Conservation (phyloP, 2,888 invertebrate species). For the Tanypteryx hageni region DNA sequence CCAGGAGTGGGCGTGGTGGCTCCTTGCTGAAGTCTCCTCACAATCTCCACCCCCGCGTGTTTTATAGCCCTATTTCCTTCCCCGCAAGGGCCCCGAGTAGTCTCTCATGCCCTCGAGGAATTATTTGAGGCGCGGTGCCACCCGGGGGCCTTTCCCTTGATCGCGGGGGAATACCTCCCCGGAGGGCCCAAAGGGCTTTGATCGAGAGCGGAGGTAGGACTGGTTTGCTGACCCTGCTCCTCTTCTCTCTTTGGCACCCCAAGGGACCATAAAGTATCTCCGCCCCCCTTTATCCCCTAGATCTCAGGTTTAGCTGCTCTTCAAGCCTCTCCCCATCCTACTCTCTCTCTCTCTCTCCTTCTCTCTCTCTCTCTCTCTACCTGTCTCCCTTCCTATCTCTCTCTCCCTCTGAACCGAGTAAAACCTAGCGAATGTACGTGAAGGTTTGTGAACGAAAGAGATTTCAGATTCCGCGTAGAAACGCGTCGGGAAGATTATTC, state of each 20-base stretch:
- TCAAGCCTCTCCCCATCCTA: not conserved
- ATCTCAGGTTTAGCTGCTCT: conserved; percentile 22
- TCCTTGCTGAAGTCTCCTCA: conserved; percentile 16
- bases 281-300: not conserved
- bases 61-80: conserved; percentile 24
- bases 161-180: conserved; percentile 35
- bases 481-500: no score
- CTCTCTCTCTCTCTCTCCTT: no score
- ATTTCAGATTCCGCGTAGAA: no score
- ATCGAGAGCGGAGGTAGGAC: conserved; percentile 10
- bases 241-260: conserved; percentile 34
- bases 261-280: conserved; percentile 27
- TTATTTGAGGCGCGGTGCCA: conserved; percentile 36
- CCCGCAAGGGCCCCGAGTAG: not conserved
- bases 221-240: conserved; percentile 49
- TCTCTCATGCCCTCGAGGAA: conserved; percentile 40
- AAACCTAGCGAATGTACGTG: no score
- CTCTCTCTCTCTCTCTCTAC: no score
- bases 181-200: conserved; percentile 25
- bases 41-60: not conserved
- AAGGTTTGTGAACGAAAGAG: no score
- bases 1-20: conserved; percentile 34
- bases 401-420: no score
- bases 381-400: no score
- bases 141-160: conserved; percentile 46